Conservation (phyloP, 2,797 vertebrate species). For the Enteromius argenteus region DNA sequence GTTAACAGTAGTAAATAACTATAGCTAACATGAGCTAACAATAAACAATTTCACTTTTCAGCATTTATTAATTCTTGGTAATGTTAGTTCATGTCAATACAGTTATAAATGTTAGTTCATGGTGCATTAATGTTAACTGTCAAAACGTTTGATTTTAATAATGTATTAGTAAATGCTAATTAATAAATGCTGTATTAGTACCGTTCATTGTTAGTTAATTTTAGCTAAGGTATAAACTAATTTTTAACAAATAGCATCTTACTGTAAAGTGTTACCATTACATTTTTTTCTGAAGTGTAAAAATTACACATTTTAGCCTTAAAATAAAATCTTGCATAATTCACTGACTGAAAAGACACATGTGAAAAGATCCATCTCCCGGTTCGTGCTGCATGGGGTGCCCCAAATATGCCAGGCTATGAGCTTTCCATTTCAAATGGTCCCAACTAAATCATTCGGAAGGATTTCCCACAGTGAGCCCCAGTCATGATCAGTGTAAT, state of each 20-base stretch:
- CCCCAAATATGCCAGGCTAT: slow-evolving; percentile 72
- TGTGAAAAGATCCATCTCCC: slow-evolving; percentile 44
- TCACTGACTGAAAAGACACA: background rate
- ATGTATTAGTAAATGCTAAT: background rate
- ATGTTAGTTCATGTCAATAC: background rate
- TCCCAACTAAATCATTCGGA: slow-evolving; percentile 71
- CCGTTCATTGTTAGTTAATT: too few relatives aligned
- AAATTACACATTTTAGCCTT: slow-evolving; percentile 8
- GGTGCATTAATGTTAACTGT: background rate
- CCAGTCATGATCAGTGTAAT: slow-evolving; percentile 72
- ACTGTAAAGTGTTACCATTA: background rate
- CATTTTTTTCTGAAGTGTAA: too few relatives aligned
- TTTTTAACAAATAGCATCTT: background rate
- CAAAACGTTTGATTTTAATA: background rate
- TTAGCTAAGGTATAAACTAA: too few relatives aligned
- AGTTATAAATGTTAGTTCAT: background rate
- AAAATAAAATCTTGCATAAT: slow-evolving; percentile 41
- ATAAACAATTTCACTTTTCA: background rate
- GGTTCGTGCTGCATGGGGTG: slow-evolving; percentile 69
- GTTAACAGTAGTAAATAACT: too few relatives aligned
- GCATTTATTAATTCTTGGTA: background rate
- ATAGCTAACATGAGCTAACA: background rate
- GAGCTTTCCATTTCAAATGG: slow-evolving; percentile 60
- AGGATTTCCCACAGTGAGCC: slow-evolving; percentile 66
- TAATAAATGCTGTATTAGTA: background rate